Percentiles rank a stretch among this genome's conserved stretches.
phyloP scores from a whole-genome alignment of 2,888 invertebrate species.

The Melikaiella ostensackeni region DNA sequence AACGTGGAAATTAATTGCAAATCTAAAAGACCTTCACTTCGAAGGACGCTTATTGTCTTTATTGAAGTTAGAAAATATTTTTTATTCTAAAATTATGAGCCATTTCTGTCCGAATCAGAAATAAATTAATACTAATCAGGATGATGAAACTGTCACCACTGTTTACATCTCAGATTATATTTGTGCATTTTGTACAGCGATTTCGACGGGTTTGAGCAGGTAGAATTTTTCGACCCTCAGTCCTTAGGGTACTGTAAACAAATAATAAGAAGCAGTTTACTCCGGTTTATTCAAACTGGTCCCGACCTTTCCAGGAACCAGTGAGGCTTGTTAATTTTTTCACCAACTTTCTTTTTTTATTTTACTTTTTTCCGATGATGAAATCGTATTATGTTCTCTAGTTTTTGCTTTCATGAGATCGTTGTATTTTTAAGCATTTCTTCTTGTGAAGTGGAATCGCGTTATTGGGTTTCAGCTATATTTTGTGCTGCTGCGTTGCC shows the following conservation, averaged over 20 bases:
- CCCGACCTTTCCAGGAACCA: background rate
- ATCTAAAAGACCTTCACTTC: conserved; percentile 9
- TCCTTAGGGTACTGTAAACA: background rate
- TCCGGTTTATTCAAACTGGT: background rate
- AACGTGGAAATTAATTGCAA: conserved; percentile 22
- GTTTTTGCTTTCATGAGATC: conserved; percentile 7
- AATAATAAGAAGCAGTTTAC: background rate
- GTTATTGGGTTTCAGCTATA: conserved; percentile 30
- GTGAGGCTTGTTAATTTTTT: background rate
- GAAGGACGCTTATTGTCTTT: conserved; percentile 7
- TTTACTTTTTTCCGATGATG: background rate
- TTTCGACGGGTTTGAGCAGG: background rate
- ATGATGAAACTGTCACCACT: background rate
- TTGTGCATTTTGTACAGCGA: background rate
- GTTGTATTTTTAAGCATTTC: conserved; percentile 12
- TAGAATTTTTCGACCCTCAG: background rate
- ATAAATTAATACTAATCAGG: background rate
- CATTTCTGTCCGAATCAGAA: background rate
- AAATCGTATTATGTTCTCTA: conserved; percentile 5
- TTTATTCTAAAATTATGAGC: background rate
- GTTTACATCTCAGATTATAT: background rate
- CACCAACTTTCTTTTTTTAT: background rate
- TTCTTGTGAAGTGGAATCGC: background rate
- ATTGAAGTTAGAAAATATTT: background rate
- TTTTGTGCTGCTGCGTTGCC: conserved; percentile 17